Evolutionary conservation across 2,113 vertebrate species (phyloP).

Genomic region (Amia ocellicauda): DNA sequence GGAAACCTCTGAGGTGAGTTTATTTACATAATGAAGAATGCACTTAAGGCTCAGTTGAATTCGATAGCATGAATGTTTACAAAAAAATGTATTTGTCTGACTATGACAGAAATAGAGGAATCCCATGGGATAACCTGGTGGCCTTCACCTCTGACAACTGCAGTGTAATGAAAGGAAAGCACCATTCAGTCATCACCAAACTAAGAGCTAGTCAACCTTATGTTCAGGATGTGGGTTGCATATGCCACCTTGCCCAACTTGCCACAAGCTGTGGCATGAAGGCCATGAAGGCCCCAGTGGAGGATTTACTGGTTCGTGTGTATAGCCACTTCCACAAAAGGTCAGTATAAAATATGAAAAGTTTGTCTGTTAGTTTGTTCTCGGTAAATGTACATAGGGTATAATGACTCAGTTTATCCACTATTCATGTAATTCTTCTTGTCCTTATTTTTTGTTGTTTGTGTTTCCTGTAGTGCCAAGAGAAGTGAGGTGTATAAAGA

Average conservation of each 20-base stretch:
- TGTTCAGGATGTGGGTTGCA: slow-evolving; percentile 15
- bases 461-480: too few relatives aligned
- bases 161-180: slow-evolving; percentile 15
- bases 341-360: neutral
- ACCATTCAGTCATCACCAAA: slow-evolving; percentile 8
- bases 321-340: slow-evolving; percentile 11
- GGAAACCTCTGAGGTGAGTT: neutral
- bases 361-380: slow-evolving; percentile 5
- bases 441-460: slow-evolving; percentile 8
- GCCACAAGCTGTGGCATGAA: slow-evolving; percentile 15
- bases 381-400: neutral
- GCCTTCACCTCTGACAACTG: slow-evolving; percentile 12
- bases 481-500: too few relatives aligned
- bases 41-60: neutral
- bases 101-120: slow-evolving; percentile 10
- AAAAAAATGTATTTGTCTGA: neutral
- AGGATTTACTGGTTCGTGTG: neutral
- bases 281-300: slow-evolving; percentile 1
- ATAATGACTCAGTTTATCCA: neutral
- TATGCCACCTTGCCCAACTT: slow-evolving; percentile 16
- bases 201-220: slow-evolving; percentile 13
- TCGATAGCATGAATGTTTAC: neutral
- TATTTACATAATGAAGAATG: slow-evolving; percentile 1
- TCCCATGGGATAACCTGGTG: slow-evolving; percentile 6
- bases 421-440: slow-evolving; percentile 8